Evolutionary conservation across 2,113 vertebrate species (phyloP).

Genomic region (Hystrix cristata): DNA sequence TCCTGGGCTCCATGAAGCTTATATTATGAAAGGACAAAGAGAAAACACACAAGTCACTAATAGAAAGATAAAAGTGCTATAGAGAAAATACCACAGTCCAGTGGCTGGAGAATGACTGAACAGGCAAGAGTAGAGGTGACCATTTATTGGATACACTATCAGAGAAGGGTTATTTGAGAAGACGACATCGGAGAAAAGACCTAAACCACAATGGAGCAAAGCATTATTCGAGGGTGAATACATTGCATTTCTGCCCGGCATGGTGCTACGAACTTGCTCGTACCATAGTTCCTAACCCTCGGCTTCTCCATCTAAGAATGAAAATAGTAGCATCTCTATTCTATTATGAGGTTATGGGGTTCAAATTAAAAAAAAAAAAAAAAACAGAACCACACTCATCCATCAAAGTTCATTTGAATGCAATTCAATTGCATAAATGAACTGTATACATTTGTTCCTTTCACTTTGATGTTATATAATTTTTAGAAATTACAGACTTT

Average conservation of each 20-base stretch:
- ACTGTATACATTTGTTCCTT: constrained; percentile 15
- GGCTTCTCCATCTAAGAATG: neutral
- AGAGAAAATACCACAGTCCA: neutral
- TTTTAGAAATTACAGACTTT: constrained; percentile 21
- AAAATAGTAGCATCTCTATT: neutral
- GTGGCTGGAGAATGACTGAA: neutral
- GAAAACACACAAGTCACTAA: neutral
- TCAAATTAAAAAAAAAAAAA: neutral
- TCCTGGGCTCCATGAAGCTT: neutral
- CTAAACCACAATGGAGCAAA: neutral
- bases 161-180: neutral
- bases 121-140: neutral
- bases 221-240: neutral
- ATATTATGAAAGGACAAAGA: neutral
- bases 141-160: neutral
- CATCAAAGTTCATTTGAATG: constrained; percentile 39
- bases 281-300: neutral
- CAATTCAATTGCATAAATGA: constrained; percentile 35
- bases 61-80: neutral
- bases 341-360: neutral
- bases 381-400: neutral
- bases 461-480: neutral
- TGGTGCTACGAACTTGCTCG: neutral
- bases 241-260: neutral
- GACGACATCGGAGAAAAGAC: neutral